Percentiles rank a stretch among this genome's conserved stretches.
phyloP scores from a whole-genome alignment of 1,140 invertebrate species.

The Papilio xuthus region DNA sequence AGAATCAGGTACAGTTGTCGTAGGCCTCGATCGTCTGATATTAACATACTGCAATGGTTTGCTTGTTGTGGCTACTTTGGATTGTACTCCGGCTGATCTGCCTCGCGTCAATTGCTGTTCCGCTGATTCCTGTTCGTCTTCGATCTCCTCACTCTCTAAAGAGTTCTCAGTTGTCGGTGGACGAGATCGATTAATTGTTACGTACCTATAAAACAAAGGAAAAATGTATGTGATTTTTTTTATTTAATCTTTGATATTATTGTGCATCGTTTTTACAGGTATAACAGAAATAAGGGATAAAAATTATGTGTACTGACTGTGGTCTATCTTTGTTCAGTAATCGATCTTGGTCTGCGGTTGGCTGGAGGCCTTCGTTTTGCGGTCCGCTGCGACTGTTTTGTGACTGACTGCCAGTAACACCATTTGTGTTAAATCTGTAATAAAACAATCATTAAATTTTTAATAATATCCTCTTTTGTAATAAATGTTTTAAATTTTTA shows the following conservation, averaged over 20 bases:
- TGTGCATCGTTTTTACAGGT: neutral
- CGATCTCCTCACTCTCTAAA: slow-evolving; percentile 64
- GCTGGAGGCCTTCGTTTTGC: slow-evolving; percentile 86
- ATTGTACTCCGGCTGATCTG: slow-evolving; percentile 54
- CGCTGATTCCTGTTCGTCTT: slow-evolving; percentile 55
- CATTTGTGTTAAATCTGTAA: slow-evolving; percentile 55
- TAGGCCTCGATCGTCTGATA: slow-evolving; percentile 83
- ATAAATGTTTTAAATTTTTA: neutral
- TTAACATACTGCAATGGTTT: slow-evolving; percentile 84
- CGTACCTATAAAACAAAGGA: slow-evolving; percentile 66
- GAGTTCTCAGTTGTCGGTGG: slow-evolving; percentile 49
- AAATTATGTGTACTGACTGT: slow-evolving; percentile 81
- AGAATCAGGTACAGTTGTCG: slow-evolving; percentile 59
- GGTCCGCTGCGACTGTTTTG: slow-evolving; percentile 85
- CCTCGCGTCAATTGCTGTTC: slow-evolving; percentile 43
- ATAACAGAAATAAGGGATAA: neutral
- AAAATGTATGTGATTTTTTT: neutral
- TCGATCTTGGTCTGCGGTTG: slow-evolving; percentile 60
- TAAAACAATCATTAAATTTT: neutral
- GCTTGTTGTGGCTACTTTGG: slow-evolving; percentile 60
- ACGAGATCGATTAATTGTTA: slow-evolving; percentile 81
- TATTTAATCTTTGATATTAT: neutral
- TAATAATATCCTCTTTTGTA: no score
- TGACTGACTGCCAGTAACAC: slow-evolving; percentile 49
- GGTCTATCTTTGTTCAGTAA: slow-evolving; percentile 82